Evolutionary conservation across 2,888 invertebrate genomes (phyloP).

Genomic region (Clistopyga incitator): DNA sequence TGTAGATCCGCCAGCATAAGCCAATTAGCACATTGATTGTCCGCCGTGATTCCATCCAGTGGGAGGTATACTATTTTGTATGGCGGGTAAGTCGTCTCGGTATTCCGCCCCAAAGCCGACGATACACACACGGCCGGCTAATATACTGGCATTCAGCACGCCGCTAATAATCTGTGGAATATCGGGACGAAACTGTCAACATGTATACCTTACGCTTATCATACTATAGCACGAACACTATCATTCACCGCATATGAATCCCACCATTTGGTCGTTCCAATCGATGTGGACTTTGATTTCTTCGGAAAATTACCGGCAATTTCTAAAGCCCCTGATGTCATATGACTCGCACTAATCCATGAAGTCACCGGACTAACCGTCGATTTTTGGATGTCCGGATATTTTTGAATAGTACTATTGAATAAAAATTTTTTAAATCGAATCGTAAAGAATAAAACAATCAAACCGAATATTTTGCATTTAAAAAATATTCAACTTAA

Average conservation of each 20-base stretch:
- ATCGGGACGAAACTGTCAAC: slow-evolving; percentile 54
- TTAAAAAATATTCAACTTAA: neutral
- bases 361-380: too few relatives aligned
- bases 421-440: too few relatives aligned
- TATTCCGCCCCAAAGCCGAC: slow-evolving; percentile 64
- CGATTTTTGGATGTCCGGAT: too few relatives aligned
- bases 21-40: slow-evolving; percentile 74
- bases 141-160: slow-evolving; percentile 3
- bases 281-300: slow-evolving; percentile 29
- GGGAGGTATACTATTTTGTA: slow-evolving; percentile 41
- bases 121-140: slow-evolving; percentile 29
- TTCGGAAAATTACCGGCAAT: neutral
- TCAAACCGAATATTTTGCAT: neutral
- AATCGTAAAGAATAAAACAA: too few relatives aligned
- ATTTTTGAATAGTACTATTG: too few relatives aligned
- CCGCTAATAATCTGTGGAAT: slow-evolving; percentile 54
- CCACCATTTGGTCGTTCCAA: slow-evolving; percentile 51
- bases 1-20: slow-evolving; percentile 68
- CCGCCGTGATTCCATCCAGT: slow-evolving; percentile 50
- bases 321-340: neutral
- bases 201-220: slow-evolving; percentile 50
- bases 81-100: slow-evolving; percentile 57
- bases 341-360: neutral
- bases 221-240: slow-evolving; percentile 58
- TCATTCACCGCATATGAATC: slow-evolving; percentile 41